Evolutionary conservation across 2,888 invertebrate species (phyloP).

Genomic region (Pollenia griseotomentosa): DNA sequence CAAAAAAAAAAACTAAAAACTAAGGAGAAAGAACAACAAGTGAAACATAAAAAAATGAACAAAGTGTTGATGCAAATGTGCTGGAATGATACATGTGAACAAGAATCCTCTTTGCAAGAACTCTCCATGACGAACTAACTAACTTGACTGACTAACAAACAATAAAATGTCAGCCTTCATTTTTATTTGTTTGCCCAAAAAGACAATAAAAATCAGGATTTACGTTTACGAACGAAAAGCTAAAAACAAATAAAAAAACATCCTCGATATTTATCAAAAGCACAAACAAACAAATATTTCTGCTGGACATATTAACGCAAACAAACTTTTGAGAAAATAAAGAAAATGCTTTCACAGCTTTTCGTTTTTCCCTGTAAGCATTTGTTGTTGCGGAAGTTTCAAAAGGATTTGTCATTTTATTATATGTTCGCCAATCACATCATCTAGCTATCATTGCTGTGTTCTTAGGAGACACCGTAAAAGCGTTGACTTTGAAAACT

Average conservation of each 20-base stretch:
- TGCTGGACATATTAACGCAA: too few species aligned
- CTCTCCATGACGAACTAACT: not conserved
- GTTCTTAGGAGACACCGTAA: too few species aligned
- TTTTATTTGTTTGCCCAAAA: conserved; percentile 39
- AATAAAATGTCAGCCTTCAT: conserved; percentile 36
- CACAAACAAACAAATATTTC: not conserved
- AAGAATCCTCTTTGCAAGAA: conserved; percentile 15
- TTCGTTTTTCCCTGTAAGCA: too few species aligned
- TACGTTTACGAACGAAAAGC: not conserved
- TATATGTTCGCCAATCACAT: too few species aligned
- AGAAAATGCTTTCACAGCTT: too few species aligned
- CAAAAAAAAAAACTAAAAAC: not conserved
- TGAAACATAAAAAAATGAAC: conserved; percentile 1
- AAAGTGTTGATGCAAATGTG: not conserved
- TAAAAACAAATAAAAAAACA: not conserved
- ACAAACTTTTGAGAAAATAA: too few species aligned
- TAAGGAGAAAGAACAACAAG: not conserved
- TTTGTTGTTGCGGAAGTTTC: too few species aligned
- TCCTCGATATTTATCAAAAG: not conserved
- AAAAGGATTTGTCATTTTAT: too few species aligned
- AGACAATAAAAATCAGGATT: conserved; percentile 2
- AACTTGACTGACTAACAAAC: conserved; percentile 24
- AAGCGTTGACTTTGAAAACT: too few species aligned
- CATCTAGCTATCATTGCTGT: too few species aligned
- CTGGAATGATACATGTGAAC: not conserved